Conservation (phyloP, 2,888 invertebrate species). For the Encarsia formosa region DNA sequence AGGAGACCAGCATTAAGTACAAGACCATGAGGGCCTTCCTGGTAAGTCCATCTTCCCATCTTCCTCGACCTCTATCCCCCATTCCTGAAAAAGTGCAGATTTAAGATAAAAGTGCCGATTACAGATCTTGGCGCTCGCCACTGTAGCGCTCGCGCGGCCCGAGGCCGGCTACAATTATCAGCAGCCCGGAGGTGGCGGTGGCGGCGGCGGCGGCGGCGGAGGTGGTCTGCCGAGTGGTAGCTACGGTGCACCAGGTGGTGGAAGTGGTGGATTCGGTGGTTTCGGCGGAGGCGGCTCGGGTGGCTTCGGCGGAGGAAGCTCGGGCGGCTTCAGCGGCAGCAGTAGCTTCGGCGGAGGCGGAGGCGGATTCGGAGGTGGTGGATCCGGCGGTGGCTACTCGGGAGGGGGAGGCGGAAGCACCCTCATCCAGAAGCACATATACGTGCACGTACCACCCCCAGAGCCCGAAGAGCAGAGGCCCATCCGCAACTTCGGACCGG, state of each 20-base stretch:
- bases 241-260: constrained; percentile 24
- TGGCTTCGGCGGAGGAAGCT: constrained; percentile 29
- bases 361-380: constrained; percentile 29
- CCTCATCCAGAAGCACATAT: constrained; percentile 80
- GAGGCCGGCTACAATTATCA: constrained; percentile 44
- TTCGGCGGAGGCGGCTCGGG: neutral
- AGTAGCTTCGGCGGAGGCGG: constrained; percentile 30
- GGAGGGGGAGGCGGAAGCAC: constrained; percentile 57
- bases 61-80: neutral
- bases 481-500: constrained; percentile 40
- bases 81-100: neutral
- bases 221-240: constrained; percentile 50
- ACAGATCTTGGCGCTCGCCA: constrained; percentile 48
- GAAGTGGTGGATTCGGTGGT: constrained; percentile 41
- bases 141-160: constrained; percentile 47
- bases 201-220: constrained; percentile 25
- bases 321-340: constrained; percentile 28
- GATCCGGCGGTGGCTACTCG: constrained; percentile 46
- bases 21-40: constrained; percentile 51
- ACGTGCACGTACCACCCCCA: constrained; percentile 86
- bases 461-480: constrained; percentile 68
- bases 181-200: constrained; percentile 29
- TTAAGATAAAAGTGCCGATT: neutral
- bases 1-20: neutral
- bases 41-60: constrained; percentile 40